Base-by-base conservation (phyloP, 30 jellyfish, hydroid and myxozoan genomes). In the Hydractinia symbiolongicarpus region DNA sequence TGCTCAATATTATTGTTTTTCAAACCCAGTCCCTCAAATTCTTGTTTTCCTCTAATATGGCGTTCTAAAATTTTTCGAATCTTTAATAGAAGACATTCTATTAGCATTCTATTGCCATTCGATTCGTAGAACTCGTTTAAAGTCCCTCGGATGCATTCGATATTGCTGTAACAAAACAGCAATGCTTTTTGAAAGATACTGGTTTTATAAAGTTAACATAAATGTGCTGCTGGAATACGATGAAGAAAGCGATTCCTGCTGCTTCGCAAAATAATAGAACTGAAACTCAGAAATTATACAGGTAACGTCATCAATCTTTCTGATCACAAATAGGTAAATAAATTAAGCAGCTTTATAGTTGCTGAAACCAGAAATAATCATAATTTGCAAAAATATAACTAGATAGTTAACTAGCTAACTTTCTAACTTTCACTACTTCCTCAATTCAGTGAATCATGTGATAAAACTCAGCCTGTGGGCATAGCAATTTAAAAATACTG, bases 191-290 rank as follows among this genome's bases (percentile, higher is more conserved):
- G 74, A 64, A 51, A 64, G 74, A 64, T 51, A 64, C 74, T 64
- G 74, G 74, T 51, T n/a, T n/a, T 6, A 64, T 64, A n/a, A 44
- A 64, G 74, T 64, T 64, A 30, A 30, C 76, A 74, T 74, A 74
- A 74, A 74, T 74, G 83, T 74, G 83, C 54, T 74, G 83, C 54
- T 74, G 62, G 67, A 74, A 74, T 30, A 74, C 83, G 69, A 74
- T 74, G 83, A 74, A 74, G 83, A 74, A 74, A 58, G 66, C 83
- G 62, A 74, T 44, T 58, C 83, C 83, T 74, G 83, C 83, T 50
- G 54, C 83, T 74, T 74, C 83, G 62, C 74, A 64, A 64, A 66
- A 66, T 44, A 73, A 73, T 74, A 74, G 66, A 51, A 50, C 68
- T 74, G 83, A 74, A 74, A 74, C 66, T 30, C 83, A 74, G 66